Conservation (phyloP, 1,140 invertebrate genomes). For the Polypedilum pembai region DNA sequence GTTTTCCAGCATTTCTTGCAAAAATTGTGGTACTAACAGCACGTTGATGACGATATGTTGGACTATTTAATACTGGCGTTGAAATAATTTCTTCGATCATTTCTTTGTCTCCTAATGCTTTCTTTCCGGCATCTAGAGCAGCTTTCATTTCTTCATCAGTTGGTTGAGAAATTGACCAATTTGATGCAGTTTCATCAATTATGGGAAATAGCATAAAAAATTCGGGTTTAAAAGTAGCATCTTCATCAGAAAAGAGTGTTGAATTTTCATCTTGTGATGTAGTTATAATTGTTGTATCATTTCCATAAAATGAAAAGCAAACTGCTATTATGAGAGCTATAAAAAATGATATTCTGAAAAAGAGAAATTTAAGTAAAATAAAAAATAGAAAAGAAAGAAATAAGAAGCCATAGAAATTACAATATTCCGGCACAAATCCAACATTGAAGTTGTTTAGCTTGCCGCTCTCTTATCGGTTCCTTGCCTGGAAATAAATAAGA, state of each 20-base stretch:
- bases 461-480: conserved; percentile 49
- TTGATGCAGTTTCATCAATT: conserved; percentile 36
- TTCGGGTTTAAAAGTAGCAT: conserved; percentile 30
- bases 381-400: not conserved
- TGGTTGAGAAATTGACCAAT: conserved; percentile 37
- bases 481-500: conserved; percentile 57
- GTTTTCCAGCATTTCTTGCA: conserved; percentile 52
- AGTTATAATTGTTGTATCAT: not conserved
- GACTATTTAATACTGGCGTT: conserved; percentile 49
- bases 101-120: conserved; percentile 48
- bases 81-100: conserved; percentile 47
- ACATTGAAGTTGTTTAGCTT: conserved; percentile 60
- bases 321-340: not conserved
- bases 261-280: conserved; percentile 5
- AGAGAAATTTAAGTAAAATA: not conserved
- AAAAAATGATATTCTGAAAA: not conserved
- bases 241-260: conserved; percentile 25
- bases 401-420: conserved; percentile 46
- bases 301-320: conserved; percentile 5
- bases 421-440: conserved; percentile 55
- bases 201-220: conserved; percentile 33
- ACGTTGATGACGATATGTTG: conserved; percentile 59
- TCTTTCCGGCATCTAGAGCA: conserved; percentile 49
- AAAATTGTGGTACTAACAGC: conserved; percentile 53
- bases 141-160: conserved; percentile 38